These are phyloP conservation scores for Bovichtus variegatus DNA, from an alignment of 2,797 vertebrate species.

Conservation along the genomic window DNA sequence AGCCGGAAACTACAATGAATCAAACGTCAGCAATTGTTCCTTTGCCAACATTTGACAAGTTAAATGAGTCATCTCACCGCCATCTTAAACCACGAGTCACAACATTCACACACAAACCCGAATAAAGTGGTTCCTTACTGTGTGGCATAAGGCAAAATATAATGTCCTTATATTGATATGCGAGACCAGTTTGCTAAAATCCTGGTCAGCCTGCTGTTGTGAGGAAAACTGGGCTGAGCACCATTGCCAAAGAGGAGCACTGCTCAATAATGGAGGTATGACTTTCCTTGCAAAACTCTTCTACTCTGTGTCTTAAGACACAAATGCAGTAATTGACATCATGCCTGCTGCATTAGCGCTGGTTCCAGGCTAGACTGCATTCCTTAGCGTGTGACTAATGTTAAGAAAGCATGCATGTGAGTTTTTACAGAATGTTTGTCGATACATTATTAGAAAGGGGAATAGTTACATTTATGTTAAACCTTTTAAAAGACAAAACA, in stretches of 20 bases:
- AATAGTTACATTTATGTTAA: background rate
- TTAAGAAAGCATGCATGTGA: background rate
- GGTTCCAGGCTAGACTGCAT: slow-evolving; percentile 41
- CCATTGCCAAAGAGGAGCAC: slow-evolving; percentile 22
- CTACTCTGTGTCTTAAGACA: slow-evolving; percentile 24
- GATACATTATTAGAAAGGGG: background rate
- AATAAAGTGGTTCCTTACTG: background rate
- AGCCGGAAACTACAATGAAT: background rate
- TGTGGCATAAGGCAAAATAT: slow-evolving; percentile 15
- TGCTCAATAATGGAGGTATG: slow-evolving; percentile 39
- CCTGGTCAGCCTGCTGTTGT: background rate
- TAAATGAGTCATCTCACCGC: background rate
- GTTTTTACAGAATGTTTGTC: background rate
- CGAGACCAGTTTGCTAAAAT: slow-evolving; percentile 6
- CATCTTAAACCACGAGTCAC: slow-evolving; percentile 5
- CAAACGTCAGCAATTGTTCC: background rate
- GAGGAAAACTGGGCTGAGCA: slow-evolving; percentile 26
- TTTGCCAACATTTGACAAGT: background rate
- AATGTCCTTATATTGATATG: slow-evolving; percentile 3
- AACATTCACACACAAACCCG: slow-evolving; percentile 29
- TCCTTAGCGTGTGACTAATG: slow-evolving; percentile 32
- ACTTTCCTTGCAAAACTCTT: slow-evolving; percentile 23
- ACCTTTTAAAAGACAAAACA: background rate
- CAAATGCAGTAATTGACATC: slow-evolving; percentile 73
- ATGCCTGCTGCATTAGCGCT: slow-evolving; percentile 71